These are phyloP conservation scores for Smittia sp. DNA, from an alignment of 2,888 invertebrate genomes.

Conservation along the genomic window DNA sequence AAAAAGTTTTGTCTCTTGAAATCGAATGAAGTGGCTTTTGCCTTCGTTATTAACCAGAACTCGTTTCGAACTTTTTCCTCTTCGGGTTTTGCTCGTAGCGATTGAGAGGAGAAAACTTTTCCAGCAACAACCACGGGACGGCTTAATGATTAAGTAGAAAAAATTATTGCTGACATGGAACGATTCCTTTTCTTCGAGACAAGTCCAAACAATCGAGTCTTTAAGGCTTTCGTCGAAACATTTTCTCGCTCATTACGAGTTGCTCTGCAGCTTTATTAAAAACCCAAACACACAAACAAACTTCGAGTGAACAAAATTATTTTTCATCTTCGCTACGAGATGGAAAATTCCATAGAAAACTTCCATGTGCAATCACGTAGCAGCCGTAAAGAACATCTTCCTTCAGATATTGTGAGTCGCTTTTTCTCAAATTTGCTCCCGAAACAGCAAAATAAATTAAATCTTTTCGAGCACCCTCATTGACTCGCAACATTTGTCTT, in stretches of 20 bases:
- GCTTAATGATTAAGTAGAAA: not conserved
- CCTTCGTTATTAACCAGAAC: conserved; percentile 12
- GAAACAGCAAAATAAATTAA: not conserved
- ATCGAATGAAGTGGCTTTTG: conserved; percentile 15
- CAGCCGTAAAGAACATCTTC: conserved; percentile 26
- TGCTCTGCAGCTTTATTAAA: not conserved
- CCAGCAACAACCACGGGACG: not conserved
- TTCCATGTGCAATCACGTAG: conserved; percentile 32
- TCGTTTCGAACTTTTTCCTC: not conserved
- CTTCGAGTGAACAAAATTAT: not conserved
- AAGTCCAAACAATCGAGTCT: no score
- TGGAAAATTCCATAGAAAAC: not conserved
- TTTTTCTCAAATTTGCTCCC: not conserved
- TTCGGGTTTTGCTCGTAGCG: not conserved
- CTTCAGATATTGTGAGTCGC: not conserved
- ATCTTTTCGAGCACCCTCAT: conserved; percentile 8
- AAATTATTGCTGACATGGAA: conserved; percentile 9
- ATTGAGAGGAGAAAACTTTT: not conserved
- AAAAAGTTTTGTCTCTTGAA: conserved; percentile 3
- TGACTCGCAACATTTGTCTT: conserved; percentile 12
- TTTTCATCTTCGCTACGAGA: not conserved
- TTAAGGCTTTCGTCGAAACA: no score
- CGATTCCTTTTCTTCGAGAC: not conserved
- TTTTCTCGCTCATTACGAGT: not conserved
- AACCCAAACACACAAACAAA: not conserved